Evolutionary conservation across 1,140 invertebrate species (phyloP).

Genomic region (Solen grandis): DNA sequence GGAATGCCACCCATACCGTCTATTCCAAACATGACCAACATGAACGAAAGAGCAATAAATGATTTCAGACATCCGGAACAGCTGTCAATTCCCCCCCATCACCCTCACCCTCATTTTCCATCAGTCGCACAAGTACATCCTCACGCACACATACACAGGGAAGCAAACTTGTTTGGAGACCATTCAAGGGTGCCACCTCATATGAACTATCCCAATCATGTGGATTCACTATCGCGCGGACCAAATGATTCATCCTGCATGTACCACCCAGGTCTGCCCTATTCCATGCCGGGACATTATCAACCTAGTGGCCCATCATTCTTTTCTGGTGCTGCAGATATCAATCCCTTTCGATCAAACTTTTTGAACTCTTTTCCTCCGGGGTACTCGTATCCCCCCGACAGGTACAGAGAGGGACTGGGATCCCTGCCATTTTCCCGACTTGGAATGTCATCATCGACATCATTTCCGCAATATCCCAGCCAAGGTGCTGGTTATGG

Average conservation of each 20-base stretch:
- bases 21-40: conserved; percentile 25
- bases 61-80: conserved; percentile 51
- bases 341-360: conserved; percentile 60
- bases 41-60: conserved; percentile 46
- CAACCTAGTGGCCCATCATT: conserved; percentile 63
- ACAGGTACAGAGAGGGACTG: conserved; percentile 57
- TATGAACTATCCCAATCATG: conserved; percentile 48
- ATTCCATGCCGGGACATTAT: conserved; percentile 50
- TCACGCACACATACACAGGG: conserved; percentile 44
- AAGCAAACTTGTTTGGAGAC: conserved; percentile 49
- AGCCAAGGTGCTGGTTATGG: conserved; percentile 50
- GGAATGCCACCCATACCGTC: conserved; percentile 35
- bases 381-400: conserved; percentile 57
- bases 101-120: conserved; percentile 56
- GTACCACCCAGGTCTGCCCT: conserved; percentile 54
- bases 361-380: conserved; percentile 62
- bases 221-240: conserved; percentile 52
- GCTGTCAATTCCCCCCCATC: conserved; percentile 55
- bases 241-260: conserved; percentile 60
- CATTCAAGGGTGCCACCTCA: conserved; percentile 42
- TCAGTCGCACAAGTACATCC: conserved; percentile 52
- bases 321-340: conserved; percentile 59
- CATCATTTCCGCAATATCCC: conserved; percentile 56
- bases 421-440: conserved; percentile 42
- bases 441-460: conserved; percentile 55